A percentile compares a stretch with the other conserved stretches of the same genome.
phyloP scores from a whole-genome alignment of 2,113 vertebrate genomes.

The Rhinogobius similis region DNA sequence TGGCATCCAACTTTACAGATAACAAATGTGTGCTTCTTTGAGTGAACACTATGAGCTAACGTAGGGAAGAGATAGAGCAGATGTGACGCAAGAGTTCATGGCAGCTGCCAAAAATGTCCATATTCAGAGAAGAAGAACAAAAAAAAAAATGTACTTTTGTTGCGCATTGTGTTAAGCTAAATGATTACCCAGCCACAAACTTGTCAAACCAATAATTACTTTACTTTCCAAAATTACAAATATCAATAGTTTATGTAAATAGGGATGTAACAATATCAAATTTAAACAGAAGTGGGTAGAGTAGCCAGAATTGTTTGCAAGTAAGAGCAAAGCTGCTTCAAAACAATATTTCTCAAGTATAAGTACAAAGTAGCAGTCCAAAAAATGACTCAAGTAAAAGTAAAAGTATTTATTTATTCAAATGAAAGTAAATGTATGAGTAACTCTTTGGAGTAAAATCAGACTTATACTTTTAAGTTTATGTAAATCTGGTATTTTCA shows the following conservation, averaged over 20 bases:
- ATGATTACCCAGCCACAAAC: background rate
- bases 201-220: background rate
- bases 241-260: background rate
- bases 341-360: too few species aligned
- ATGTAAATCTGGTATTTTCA: too few species aligned
- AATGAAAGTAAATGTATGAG: too few species aligned
- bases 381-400: too few species aligned
- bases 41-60: slow-evolving; percentile 40
- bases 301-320: too few species aligned
- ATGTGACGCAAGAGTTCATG: slow-evolving; percentile 64
- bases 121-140: background rate
- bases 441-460: too few species aligned
- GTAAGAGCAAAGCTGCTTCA: too few species aligned
- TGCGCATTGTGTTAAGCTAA: background rate
- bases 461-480: too few species aligned
- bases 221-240: too few species aligned
- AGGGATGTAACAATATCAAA: background rate
- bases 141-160: background rate
- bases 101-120: slow-evolving; percentile 16
- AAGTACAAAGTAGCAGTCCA: too few species aligned
- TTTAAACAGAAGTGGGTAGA: too few species aligned
- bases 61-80: slow-evolving; percentile 36
- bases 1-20: slow-evolving; percentile 34
- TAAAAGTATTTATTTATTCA: too few species aligned
- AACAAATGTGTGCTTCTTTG: slow-evolving; percentile 37